A percentile compares a stretch with the other conserved stretches of the same genome.
These are phyloP conservation scores for Caenorhabditis sp. DNA, from an alignment of 2,888 invertebrate genomes.

Conservation along the genomic window DNA sequence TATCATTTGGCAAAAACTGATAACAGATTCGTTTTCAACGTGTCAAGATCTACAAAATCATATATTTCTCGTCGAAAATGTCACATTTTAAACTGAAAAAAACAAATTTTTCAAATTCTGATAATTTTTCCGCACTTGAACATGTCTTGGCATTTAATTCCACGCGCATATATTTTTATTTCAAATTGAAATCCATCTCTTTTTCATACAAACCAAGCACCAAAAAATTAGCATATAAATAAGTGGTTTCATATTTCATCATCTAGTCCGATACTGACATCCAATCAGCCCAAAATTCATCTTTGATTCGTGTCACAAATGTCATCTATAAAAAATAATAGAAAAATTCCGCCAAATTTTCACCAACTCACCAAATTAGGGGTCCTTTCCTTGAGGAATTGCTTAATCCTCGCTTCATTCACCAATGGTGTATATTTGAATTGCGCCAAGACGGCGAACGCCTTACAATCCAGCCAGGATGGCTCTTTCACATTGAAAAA, in stretches of 20 bases:
- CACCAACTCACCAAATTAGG: conserved; percentile 28
- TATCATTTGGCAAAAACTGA: too few species aligned
- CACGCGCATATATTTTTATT: too few species aligned
- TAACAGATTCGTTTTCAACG: too few species aligned
- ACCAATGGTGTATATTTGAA: conserved; percentile 46
- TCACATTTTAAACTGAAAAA: too few species aligned
- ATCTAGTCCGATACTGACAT: conserved; percentile 26
- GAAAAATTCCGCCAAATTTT: background rate
- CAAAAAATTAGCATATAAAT: conserved; percentile 3
- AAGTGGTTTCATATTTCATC: background rate
- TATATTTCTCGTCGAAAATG: too few species aligned
- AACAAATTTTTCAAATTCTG: too few species aligned
- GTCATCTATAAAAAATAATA: conserved; percentile 18
- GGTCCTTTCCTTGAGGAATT: conserved; percentile 36
- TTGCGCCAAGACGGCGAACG: conserved; percentile 45
- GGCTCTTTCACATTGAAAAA: conserved; percentile 36
- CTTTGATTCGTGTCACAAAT: conserved; percentile 42
- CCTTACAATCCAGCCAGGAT: conserved; percentile 43
- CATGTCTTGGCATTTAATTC: too few species aligned
- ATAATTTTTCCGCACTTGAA: too few species aligned
- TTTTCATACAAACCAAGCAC: background rate
- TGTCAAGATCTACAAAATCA: too few species aligned
- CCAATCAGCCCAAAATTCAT: conserved; percentile 51
- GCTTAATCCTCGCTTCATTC: conserved; percentile 36
- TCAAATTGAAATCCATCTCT: too few species aligned